Percentiles rank a stretch among this genome's conserved stretches.
phyloP scores from a whole-genome alignment of 1,140 invertebrate species.

The Artemia franciscana region DNA sequence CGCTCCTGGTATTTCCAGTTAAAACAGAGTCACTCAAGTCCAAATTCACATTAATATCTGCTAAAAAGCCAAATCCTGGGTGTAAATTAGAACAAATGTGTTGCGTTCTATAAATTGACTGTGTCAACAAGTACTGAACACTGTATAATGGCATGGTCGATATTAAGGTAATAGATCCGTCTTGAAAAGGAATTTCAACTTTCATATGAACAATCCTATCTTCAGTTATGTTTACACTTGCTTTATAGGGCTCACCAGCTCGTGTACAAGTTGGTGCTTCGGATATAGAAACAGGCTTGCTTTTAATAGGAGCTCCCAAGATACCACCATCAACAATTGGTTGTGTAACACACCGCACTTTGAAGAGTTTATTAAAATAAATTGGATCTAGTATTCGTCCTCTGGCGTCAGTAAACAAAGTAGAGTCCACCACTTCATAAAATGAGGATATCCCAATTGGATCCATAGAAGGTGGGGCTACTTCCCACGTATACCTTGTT shows the following conservation, averaged over 20 bases:
- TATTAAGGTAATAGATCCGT: constrained; percentile 25
- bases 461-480: constrained; percentile 18
- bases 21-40: constrained; percentile 18
- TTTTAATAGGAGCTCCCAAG: constrained; percentile 18
- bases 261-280: constrained; percentile 8
- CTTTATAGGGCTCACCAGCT: constrained; percentile 9
- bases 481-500: constrained; percentile 24
- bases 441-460: constrained; percentile 14
- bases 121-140: constrained; percentile 21
- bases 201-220: constrained; percentile 20
- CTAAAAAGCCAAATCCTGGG: constrained; percentile 19
- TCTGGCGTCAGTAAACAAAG: constrained; percentile 21
- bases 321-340: constrained; percentile 19
- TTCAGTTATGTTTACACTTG: constrained; percentile 12
- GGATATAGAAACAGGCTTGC: constrained; percentile 18
- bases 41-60: constrained; percentile 1
- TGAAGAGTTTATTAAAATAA: constrained; percentile 22
- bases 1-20: constrained; percentile 17
- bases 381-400: constrained; percentile 22
- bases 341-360: constrained; percentile 22
- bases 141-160: constrained; percentile 25
- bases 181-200: constrained; percentile 24
- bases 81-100: constrained; percentile 27
- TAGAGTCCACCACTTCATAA: constrained; percentile 20
- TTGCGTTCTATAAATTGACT: constrained; percentile 22